A percentile compares a stretch with the other conserved stretches of the same genome.
Conservation (phyloP, 2,113 vertebrate genomes). For the Gila orcuttii region DNA sequence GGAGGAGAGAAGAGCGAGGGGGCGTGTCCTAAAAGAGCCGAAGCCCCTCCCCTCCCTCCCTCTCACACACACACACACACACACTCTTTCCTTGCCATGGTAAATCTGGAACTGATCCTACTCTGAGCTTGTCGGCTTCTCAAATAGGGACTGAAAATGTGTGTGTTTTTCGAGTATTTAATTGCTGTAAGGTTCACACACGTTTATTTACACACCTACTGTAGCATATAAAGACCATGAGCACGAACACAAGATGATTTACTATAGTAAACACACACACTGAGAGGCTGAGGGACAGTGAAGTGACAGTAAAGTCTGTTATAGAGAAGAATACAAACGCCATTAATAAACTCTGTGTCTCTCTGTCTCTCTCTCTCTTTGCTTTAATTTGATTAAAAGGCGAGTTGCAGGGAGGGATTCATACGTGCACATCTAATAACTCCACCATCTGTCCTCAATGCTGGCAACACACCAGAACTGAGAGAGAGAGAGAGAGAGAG, state of each 20-base stretch:
- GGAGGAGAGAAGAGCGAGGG: slow-evolving; percentile 70
- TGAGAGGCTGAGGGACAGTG: slow-evolving; percentile 67
- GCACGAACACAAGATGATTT: neutral
- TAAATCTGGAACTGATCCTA: slow-evolving; percentile 82
- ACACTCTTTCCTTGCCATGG: slow-evolving; percentile 76
- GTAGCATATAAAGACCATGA: too few relatives aligned
- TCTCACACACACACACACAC: slow-evolving; percentile 43
- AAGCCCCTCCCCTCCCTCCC: slow-evolving; percentile 45
- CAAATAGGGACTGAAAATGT: slow-evolving; percentile 72
- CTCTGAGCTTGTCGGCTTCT: slow-evolving; percentile 73
- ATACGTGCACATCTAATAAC: slow-evolving; percentile 98
- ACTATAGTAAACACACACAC: neutral
- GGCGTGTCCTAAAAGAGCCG: slow-evolving; percentile 44
- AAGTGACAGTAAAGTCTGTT: slow-evolving; percentile 77
- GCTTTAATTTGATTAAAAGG: slow-evolving; percentile 99
- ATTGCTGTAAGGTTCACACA: slow-evolving; percentile 48
- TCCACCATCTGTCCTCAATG: slow-evolving; percentile 93
- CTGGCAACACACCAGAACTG: slow-evolving; percentile 85
- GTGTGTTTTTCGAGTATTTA: slow-evolving; percentile 66
- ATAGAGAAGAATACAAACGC: slow-evolving; percentile 83
- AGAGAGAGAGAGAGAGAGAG: slow-evolving; percentile 29
- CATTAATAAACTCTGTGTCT: slow-evolving; percentile 77
- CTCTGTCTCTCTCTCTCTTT: slow-evolving; percentile 71
- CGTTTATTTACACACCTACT: neutral
- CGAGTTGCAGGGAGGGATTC: slow-evolving; percentile 95